A percentile compares a stretch with the other conserved stretches of the same genome.
Conservation (phyloP, 2,797 vertebrate genomes). For the Iguana delicatissima region DNA sequence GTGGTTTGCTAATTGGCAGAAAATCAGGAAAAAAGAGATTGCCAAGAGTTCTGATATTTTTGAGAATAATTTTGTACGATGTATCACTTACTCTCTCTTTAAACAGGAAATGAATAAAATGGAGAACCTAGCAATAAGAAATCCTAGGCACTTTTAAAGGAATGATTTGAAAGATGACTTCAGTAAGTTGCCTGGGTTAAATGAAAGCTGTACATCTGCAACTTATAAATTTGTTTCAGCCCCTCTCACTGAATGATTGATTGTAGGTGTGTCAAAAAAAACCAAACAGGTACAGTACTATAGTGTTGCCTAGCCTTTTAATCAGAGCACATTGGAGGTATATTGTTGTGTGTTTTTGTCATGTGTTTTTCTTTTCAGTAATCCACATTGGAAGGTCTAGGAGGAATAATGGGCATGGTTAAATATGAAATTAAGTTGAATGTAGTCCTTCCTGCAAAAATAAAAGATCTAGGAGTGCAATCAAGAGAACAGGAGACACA, state of each 20-base stretch:
- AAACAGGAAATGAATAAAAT: constrained; percentile 75
- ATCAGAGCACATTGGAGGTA: constrained; percentile 75
- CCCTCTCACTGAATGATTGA: constrained; percentile 63
- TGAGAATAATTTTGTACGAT: constrained; percentile 81
- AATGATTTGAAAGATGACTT: constrained; percentile 81
- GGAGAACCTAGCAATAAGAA: constrained; percentile 84
- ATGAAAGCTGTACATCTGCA: constrained; percentile 74
- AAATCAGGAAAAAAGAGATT: constrained; percentile 79
- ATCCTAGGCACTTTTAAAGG: constrained; percentile 84
- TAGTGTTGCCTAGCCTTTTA: constrained; percentile 76
- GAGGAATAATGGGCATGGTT: constrained; percentile 79
- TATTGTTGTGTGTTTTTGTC: constrained; percentile 10
- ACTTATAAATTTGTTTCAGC: constrained; percentile 68
- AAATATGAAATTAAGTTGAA: constrained; percentile 77
- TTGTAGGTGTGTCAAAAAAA: constrained; percentile 73
- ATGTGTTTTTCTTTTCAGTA: constrained; percentile 64
- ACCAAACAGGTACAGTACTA: constrained; percentile 68
- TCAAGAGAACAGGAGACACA: constrained; percentile 11
- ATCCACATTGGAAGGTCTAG: constrained; percentile 75
- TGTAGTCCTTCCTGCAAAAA: constrained; percentile 78
- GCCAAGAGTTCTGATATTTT: constrained; percentile 85
- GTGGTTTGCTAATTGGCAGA: constrained; percentile 83
- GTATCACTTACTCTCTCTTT: constrained; percentile 83
- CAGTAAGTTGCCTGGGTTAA: constrained; percentile 78
- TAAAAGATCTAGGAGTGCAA: constrained; percentile 52